Evolutionary conservation across 2,888 invertebrate genomes (phyloP), one percentile per base, ranked within the genome.

Genomic region (Sphaerolaimus hirsutus): DNA sequence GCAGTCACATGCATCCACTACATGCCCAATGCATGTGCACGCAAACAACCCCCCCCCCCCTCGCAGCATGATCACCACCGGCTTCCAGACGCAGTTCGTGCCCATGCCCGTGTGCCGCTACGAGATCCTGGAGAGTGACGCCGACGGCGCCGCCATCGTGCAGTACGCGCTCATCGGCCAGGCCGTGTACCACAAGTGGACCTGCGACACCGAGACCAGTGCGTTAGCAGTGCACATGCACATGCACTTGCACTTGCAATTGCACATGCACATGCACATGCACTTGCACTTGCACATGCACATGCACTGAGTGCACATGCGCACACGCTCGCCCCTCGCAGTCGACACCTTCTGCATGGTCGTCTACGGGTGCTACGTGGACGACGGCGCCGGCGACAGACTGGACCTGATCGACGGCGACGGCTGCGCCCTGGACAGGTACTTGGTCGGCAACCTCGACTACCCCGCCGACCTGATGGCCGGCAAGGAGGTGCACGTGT

Each of bases 401-500:
- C 37, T 37, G 14, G 37, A 37, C 19, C 37, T 37, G 37, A 37
- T 37, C 19, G 37, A 37, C 19, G 37, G 19, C n/a, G 14, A 37
- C 14, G 37, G 37, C 19, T 37, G 37, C 19, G 37, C 37, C 19
- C 24, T 14, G 24, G 48, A 48, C 40, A 12, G 27, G 22, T 46
- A 42, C 29, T 36, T 48, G 42, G 41, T 48, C 24, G 41, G 35
- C 41, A 48, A 48, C 32, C 12, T 48, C n/a, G 45, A 48, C 24
- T 48, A 48, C 35, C 29, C 41, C 3, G 29, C 48, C 19, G 45
- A 48, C 26, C 41, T 48, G 23, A 48, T 48, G 48, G 48, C 27
- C 5, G 48, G 45, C 4, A 5, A 12, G 22, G 41, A 41, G 24
- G 41, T 25, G 10, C 41, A 41, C 41, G 41, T 41, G 17, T 41